phyloP scores from a whole-genome alignment of 2,888 invertebrate genomes.

The Dynastes grantii region DNA sequence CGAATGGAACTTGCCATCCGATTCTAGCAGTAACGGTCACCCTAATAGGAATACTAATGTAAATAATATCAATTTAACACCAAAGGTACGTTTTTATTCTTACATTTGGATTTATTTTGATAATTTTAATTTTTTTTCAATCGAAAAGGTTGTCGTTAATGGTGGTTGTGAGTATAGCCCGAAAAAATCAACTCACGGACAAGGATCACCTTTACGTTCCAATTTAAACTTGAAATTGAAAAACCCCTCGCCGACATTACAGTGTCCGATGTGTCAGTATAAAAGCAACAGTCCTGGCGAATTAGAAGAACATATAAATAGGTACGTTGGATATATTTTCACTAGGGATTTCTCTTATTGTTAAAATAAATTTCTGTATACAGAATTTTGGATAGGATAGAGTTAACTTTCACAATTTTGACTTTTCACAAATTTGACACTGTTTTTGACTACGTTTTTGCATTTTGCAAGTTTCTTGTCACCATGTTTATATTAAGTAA shows the following conservation, averaged over 20 bases:
- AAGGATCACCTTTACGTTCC: constrained; percentile 83
- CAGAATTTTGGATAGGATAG: too few relatives aligned
- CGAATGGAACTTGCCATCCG: constrained; percentile 49
- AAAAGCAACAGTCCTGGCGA: constrained; percentile 82
- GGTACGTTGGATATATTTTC: constrained; percentile 58
- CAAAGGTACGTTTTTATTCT: constrained; percentile 63
- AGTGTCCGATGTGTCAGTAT: constrained; percentile 86
- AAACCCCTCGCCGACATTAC: constrained; percentile 72
- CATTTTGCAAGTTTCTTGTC: too few relatives aligned
- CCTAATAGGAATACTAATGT: constrained; percentile 55
- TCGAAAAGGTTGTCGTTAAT: constrained; percentile 64
- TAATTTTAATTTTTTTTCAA: neutral
- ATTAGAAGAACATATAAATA: constrained; percentile 87
- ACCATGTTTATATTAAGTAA: too few relatives aligned
- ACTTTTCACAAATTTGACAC: too few relatives aligned
- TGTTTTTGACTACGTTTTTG: too few relatives aligned
- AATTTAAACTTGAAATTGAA: constrained; percentile 81
- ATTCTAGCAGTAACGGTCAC: constrained; percentile 44
- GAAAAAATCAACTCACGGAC: constrained; percentile 74
- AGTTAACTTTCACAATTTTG: too few relatives aligned
- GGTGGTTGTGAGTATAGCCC: constrained; percentile 68
- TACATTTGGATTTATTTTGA: neutral
- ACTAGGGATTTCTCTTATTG: too few relatives aligned
- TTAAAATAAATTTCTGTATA: too few relatives aligned
- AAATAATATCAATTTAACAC: constrained; percentile 69